A percentile compares a stretch with the other conserved stretches of the same genome.
Evolutionary conservation across 2,888 invertebrate genomes (phyloP).

Genomic region (Tetropium fuscum): DNA sequence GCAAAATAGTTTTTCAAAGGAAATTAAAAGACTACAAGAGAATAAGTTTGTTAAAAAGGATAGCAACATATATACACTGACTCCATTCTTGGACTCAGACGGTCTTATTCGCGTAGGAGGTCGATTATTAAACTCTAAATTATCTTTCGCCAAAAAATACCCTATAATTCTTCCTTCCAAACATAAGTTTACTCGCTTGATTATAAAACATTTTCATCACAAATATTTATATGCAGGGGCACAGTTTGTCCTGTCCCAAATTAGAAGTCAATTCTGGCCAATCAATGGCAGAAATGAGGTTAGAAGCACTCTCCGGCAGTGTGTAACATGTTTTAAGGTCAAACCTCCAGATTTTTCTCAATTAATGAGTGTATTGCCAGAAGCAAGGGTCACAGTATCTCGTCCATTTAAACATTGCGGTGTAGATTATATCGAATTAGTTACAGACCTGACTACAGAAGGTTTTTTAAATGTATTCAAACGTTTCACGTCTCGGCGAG

Average conservation of each 20-base stretch:
- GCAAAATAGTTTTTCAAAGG: background rate
- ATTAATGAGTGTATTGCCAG: background rate
- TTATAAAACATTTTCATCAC: background rate
- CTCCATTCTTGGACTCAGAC: background rate
- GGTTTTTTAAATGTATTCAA: constrained; percentile 1
- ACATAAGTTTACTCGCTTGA: background rate
- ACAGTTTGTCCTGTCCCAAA: background rate
- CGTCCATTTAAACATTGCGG: background rate
- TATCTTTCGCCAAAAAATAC: background rate
- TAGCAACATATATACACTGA: background rate
- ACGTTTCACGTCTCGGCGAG: background rate
- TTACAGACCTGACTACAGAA: background rate
- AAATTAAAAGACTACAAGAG: background rate
- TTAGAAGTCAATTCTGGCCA: background rate
- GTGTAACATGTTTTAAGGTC: background rate
- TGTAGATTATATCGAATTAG: background rate
- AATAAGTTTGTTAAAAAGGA: background rate
- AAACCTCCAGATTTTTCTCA: background rate
- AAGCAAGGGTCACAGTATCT: background rate
- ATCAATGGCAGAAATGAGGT: background rate
- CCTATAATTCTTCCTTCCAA: background rate
- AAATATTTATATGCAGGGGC: background rate
- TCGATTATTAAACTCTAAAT: background rate
- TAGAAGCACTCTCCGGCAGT: background rate
- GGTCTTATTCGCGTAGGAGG: background rate